Evolutionary conservation across 2,797 vertebrate species (phyloP), one percentile per base, ranked within the genome.

Genomic region (Rhinella marina): DNA sequence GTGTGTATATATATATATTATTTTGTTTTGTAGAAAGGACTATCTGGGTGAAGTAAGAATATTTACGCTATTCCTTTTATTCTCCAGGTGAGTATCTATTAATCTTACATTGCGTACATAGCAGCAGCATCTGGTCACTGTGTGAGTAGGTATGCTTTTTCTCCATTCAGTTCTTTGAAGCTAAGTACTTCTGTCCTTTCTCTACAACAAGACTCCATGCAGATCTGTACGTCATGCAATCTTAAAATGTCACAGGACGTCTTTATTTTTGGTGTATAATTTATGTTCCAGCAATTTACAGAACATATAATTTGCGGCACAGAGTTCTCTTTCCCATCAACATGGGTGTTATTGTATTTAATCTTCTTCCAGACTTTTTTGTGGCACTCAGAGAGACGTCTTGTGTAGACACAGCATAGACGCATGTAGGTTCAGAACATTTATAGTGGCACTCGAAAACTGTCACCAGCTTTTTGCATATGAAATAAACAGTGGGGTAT

Each of bases 251-350:
- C 73, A 56, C 62, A 56, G 73, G 68, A 76, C 62, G 64, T 82
- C 76, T 85, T 56, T 54, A 68, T 85, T 85, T 88, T 64, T 76
- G 56, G 64, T 85, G 82, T 85, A 68, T 88, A 88, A 88, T 86
- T 88, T 81, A 86, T 88, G 73, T 41, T 17, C 23, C 62, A 23
- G 73, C 68, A 56, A 56, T 85, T 78, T 68, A 81, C 41, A 75
- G 85, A 86, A 86, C 79, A 61, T 88, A 73, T 88, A 77, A 88
- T 88, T 88, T 86, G 59, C 50, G 70, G 59, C 52, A 77, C 68
- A 66, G 48, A 76, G 59, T 81, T 88, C 32, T 81, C 21, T 21
- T 85, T 85, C 56, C 50, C 77, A 41, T 75, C 41, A 75, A 48
- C 76, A 73, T 81, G 56, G 64, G 82, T 57, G 54, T 85, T 79